These are phyloP conservation scores for Puntigrus tetrazona DNA, from an alignment of 2,113 vertebrate genomes.

Conservation along the genomic window DNA sequence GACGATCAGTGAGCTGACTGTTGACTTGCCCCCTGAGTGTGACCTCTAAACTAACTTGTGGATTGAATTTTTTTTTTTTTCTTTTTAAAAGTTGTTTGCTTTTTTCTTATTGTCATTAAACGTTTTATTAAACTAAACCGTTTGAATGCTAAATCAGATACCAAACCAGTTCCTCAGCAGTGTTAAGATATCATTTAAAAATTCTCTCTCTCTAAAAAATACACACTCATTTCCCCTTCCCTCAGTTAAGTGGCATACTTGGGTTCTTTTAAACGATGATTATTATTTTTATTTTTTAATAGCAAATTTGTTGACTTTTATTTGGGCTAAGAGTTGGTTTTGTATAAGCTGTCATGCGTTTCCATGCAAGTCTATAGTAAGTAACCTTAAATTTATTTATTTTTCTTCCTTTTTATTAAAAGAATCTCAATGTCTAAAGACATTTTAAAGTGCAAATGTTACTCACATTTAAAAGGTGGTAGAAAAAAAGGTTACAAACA, in stretches of 20 bases:
- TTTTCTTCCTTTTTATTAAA: conserved; percentile 61
- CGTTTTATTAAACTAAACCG: neutral
- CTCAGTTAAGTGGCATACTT: no score
- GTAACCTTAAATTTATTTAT: no score
- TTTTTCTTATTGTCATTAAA: conserved; percentile 14
- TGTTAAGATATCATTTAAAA: neutral
- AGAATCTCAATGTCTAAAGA: conserved; percentile 58
- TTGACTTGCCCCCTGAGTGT: conserved; percentile 55
- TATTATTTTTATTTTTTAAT: no score
- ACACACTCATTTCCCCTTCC: no score
- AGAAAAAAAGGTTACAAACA: neutral
- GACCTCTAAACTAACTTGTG: conserved; percentile 24
- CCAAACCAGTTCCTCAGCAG: neutral
- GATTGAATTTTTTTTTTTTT: no score
- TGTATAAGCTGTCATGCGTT: neutral
- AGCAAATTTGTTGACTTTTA: no score
- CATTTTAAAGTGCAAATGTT: conserved; percentile 75
- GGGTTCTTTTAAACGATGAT: no score
- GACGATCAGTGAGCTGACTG: conserved; percentile 53
- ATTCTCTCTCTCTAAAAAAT: no score
- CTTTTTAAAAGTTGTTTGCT: neutral
- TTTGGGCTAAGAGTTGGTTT: neutral
- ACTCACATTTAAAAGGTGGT: conserved; percentile 56
- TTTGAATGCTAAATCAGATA: neutral
- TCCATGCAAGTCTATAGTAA: neutral